These are phyloP conservation scores for Euschistus heros DNA, from an alignment of 1,140 invertebrate genomes.

Conservation along the genomic window DNA sequence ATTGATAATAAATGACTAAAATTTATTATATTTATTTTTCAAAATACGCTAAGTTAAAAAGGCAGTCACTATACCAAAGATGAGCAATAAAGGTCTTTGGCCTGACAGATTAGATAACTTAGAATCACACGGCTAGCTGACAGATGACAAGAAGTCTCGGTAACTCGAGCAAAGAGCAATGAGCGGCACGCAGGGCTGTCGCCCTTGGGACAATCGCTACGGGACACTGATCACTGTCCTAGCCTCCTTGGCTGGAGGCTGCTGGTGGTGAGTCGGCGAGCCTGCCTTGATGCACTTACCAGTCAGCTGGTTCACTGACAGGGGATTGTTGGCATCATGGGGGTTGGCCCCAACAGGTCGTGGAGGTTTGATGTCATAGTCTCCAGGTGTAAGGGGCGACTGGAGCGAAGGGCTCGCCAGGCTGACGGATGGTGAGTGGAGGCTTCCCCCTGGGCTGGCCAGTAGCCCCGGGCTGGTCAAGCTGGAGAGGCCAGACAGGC, in stretches of 20 bases:
- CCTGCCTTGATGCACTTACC: constrained; percentile 52
- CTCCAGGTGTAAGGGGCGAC: constrained; percentile 42
- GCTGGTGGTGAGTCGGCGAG: constrained; percentile 11
- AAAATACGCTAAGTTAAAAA: too few species aligned
- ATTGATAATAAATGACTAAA: too few species aligned
- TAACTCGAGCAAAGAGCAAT: not conserved
- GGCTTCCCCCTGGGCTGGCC: constrained; percentile 50
- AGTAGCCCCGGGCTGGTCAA: constrained; percentile 61
- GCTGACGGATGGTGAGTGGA: constrained; percentile 54
- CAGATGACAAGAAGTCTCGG: not conserved
- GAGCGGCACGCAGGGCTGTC: constrained; percentile 18
- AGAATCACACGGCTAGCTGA: too few species aligned
- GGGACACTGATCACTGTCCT: constrained; percentile 32
- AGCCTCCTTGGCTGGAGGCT: constrained; percentile 24
- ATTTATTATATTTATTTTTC: too few species aligned
- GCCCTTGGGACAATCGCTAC: constrained; percentile 29
- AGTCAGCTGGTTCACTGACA: constrained; percentile 78
- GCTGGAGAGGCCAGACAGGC: constrained; percentile 62
- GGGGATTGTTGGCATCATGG: constrained; percentile 79
- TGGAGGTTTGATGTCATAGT: constrained; percentile 35
- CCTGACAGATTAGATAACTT: too few species aligned
- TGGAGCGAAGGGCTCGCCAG: constrained; percentile 43
- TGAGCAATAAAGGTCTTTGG: too few species aligned
- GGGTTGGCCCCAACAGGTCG: constrained; percentile 69
- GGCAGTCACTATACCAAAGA: too few species aligned